Evolutionary conservation across 2,113 vertebrate species (phyloP).

Genomic region (Xyrauchen texanus): DNA sequence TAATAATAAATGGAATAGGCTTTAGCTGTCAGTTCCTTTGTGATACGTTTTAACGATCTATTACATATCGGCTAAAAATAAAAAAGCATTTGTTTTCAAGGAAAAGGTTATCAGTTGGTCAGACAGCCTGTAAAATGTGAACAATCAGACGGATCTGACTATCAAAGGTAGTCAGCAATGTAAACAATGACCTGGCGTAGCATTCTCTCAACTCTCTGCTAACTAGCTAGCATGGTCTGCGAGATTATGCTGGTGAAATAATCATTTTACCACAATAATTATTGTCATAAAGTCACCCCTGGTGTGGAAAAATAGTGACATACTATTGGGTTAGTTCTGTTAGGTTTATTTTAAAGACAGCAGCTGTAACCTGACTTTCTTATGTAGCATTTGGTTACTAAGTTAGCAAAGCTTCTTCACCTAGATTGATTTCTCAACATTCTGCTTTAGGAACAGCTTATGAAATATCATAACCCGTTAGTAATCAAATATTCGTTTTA

Average conservation of each 20-base stretch:
- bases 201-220: slow-evolving; percentile 15
- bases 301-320: neutral
- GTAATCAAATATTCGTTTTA: neutral
- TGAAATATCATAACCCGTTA: neutral
- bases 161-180: slow-evolving; percentile 47
- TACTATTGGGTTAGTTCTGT: neutral
- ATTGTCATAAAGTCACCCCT: neutral
- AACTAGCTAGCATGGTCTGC: slow-evolving; percentile 25
- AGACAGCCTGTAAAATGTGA: neutral
- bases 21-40: neutral
- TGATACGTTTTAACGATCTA: neutral
- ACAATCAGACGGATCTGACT: neutral
- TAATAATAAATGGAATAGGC: too few relatives aligned
- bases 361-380: neutral
- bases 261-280: neutral
- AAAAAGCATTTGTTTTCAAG: neutral
- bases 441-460: neutral
- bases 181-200: slow-evolving; percentile 62
- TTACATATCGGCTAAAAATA: neutral
- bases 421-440: slow-evolving; percentile 6
- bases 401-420: slow-evolving; percentile 27
- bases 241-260: neutral
- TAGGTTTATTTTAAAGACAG: neutral
- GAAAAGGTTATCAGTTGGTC: neutral
- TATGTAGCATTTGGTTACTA: slow-evolving; percentile 38